Percentiles rank a stretch among this genome's conserved stretches.
Conservation (phyloP, 2,888 invertebrate species). For the Cantharis rustica region DNA sequence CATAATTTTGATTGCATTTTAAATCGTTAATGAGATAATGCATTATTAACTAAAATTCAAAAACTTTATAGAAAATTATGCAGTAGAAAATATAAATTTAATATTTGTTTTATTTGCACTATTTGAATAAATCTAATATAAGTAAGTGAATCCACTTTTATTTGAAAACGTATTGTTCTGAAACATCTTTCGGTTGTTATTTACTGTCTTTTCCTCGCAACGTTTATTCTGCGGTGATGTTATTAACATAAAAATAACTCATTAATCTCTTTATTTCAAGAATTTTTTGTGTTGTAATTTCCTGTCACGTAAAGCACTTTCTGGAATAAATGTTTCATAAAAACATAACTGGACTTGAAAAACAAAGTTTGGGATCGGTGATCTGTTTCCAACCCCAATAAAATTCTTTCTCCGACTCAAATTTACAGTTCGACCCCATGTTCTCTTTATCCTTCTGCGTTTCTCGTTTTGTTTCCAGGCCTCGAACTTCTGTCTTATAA, state of each 20-base stretch:
- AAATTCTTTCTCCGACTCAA: conserved; percentile 39
- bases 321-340: conserved; percentile 40
- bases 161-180: conserved; percentile 22
- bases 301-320: conserved; percentile 37
- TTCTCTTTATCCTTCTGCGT: conserved; percentile 42
- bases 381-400: conserved; percentile 41
- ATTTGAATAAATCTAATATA: conserved; percentile 19
- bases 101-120: not conserved
- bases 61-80: not conserved
- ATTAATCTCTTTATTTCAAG: conserved; percentile 17
- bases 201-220: conserved; percentile 5
- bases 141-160: conserved; percentile 4
- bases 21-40: not conserved
- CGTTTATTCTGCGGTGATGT: conserved; percentile 10
- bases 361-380: conserved; percentile 40
- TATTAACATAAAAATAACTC: conserved; percentile 25
- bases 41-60: not conserved
- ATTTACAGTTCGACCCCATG: conserved; percentile 46
- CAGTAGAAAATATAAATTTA: not conserved
- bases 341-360: conserved; percentile 41
- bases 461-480: conserved; percentile 42
- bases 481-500: conserved; percentile 44
- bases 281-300: conserved; percentile 20
- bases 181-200: conserved; percentile 17
- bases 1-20: not conserved